phyloP scores from a whole-genome alignment of 2,113 vertebrate genomes.

The Clarias magur region DNA sequence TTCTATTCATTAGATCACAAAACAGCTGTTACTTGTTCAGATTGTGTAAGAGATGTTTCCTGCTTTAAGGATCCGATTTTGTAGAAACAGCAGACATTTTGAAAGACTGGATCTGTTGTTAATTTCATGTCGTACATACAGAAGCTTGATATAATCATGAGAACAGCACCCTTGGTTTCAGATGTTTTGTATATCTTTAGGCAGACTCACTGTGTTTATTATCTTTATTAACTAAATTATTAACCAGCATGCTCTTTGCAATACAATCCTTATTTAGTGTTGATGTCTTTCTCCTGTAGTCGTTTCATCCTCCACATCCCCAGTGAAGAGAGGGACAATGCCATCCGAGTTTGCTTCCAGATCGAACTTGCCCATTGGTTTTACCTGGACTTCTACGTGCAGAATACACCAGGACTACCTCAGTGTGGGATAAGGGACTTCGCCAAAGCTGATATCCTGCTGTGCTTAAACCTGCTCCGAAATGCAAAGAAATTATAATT shows the following conservation, averaged over 20 bases:
- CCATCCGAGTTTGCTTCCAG: constrained; percentile 98
- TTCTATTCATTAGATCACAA: neutral
- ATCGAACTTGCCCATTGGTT: constrained; percentile 99
- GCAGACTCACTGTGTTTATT: neutral
- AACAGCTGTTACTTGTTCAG: neutral
- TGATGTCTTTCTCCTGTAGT: constrained; percentile 66
- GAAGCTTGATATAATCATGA: neutral
- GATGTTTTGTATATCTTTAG: neutral
- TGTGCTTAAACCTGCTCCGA: neutral
- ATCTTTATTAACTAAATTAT: neutral
- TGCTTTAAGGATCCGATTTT: neutral
- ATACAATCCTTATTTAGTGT: neutral
- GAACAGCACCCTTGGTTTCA: neutral
- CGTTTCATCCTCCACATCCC: constrained; percentile 99
- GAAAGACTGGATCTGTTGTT: neutral
- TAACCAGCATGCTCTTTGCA: neutral
- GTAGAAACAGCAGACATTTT: neutral
- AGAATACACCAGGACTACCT: constrained; percentile 94
- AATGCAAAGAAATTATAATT: neutral
- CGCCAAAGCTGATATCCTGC: constrained; percentile 99
- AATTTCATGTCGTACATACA: neutral
- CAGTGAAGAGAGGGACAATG: constrained; percentile 97
- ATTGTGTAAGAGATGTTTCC: neutral
- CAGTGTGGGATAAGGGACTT: constrained; percentile 99
- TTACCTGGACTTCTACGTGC: constrained; percentile 98